phyloP scores from a whole-genome alignment of 37 sponge, comb jelly and placozoan genomes.

The Cladorhizidae sp. region DNA sequence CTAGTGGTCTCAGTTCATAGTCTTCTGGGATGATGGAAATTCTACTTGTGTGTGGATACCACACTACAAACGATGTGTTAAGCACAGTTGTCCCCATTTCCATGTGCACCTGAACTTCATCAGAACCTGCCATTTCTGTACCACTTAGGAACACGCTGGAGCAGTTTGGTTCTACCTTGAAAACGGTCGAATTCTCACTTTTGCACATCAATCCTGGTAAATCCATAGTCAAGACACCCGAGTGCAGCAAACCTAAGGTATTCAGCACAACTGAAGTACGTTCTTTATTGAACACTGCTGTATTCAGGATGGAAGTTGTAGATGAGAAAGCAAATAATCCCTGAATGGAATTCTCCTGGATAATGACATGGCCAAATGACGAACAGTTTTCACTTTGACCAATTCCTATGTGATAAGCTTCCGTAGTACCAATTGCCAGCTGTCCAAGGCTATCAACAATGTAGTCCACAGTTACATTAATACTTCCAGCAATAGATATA shows the following conservation, averaged over 20 bases:
- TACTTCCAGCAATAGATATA: background rate
- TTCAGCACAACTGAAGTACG: background rate
- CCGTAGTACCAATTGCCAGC: background rate
- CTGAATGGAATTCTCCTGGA: background rate
- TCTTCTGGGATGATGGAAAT: conserved; percentile 15
- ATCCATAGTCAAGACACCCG: conserved; percentile 29
- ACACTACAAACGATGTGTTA: conserved; percentile 40
- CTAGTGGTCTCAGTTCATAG: conserved; percentile 13
- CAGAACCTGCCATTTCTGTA: conserved; percentile 38
- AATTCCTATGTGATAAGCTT: conserved; percentile 36
- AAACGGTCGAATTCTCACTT: conserved; percentile 23
- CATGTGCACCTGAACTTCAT: conserved; percentile 12
- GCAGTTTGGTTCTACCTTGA: conserved; percentile 52
- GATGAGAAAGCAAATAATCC: conserved; percentile 39
- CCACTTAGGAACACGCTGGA: conserved; percentile 48
- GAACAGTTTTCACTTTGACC: conserved; percentile 11
- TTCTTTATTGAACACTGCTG: conserved; percentile 51
- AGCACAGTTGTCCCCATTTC: background rate
- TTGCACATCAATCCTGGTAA: conserved; percentile 11
- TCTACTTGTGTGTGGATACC: conserved; percentile 61
- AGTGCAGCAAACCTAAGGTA: conserved; percentile 24
- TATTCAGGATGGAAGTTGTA: conserved; percentile 44
- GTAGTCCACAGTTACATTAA: conserved; percentile 45
- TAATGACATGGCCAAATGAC: conserved; percentile 30
- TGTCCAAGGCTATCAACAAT: conserved; percentile 11